Conservation (phyloP, 2,113 vertebrate species). For the Xenopus borealis region DNA sequence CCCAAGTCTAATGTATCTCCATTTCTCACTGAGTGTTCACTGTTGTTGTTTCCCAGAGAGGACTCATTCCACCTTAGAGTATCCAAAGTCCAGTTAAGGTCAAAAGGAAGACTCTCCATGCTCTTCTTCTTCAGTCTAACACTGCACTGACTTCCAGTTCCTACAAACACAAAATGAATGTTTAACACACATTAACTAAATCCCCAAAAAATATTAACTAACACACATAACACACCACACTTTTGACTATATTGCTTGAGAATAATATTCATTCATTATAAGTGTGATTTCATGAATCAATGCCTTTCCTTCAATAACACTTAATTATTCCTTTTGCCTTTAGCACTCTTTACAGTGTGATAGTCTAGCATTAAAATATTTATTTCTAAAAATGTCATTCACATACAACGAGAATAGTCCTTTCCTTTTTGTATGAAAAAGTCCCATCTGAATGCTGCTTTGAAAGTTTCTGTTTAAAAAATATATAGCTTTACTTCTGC, state of each 20-base stretch:
- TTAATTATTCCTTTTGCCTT: too few species aligned
- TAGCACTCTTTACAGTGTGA: too few species aligned
- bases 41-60: not conserved
- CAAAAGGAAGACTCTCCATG: conserved; percentile 46
- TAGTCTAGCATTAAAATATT: too few species aligned
- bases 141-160: conserved; percentile 41
- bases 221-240: too few species aligned
- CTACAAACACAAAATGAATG: conserved; percentile 48
- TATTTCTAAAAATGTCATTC: too few species aligned
- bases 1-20: conserved; percentile 8
- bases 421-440: not conserved
- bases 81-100: conserved; percentile 34
- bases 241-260: too few species aligned
- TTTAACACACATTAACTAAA: conserved; percentile 19
- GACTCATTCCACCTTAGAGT: conserved; percentile 45
- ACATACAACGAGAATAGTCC: too few species aligned
- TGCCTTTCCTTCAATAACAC: not conserved
- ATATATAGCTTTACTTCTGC: conserved; percentile 29
- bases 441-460: not conserved
- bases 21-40: conserved; percentile 21
- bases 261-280: not conserved
- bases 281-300: not conserved
- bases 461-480: not conserved
- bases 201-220: conserved; percentile 9
- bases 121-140: conserved; percentile 40